These are phyloP conservation scores for Augochlora pura DNA, from an alignment of 1,140 invertebrate genomes.

Conservation along the genomic window DNA sequence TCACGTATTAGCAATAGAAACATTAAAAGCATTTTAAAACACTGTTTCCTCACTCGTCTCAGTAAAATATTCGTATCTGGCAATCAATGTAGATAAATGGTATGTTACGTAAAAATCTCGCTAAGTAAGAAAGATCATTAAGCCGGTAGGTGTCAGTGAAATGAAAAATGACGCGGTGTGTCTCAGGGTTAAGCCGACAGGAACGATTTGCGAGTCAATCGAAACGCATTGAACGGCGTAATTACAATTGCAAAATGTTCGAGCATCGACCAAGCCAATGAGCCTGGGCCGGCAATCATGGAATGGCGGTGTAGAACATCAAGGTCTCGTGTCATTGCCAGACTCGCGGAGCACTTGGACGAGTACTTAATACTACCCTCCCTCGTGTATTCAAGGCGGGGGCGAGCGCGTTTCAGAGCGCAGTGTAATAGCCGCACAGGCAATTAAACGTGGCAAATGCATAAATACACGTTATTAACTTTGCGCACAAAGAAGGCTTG, in stretches of 20 bases:
- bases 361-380: constrained; percentile 53
- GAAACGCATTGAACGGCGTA: neutral
- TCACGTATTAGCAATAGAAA: too few species aligned
- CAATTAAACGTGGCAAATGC: constrained; percentile 73
- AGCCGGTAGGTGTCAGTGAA: too few species aligned
- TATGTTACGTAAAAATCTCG: too few species aligned
- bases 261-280: neutral
- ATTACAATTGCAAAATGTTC: constrained; percentile 14
- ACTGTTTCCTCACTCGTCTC: too few species aligned
- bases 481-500: constrained; percentile 69
- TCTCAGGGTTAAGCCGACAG: neutral
- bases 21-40: too few species aligned
- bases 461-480: constrained; percentile 76
- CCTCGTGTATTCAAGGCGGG: constrained; percentile 37
- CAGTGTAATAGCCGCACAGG: constrained; percentile 68
- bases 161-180: neutral
- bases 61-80: too few species aligned
- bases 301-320: neutral
- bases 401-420: constrained; percentile 41
- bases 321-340: constrained; percentile 48
- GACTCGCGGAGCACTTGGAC: constrained; percentile 43
- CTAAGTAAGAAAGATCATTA: too few species aligned
- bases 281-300: neutral
- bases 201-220: neutral
- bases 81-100: too few species aligned